Base-by-base conservation (phyloP, 92 coral and sea anemone genomes). In the Actinostola sp. region DNA sequence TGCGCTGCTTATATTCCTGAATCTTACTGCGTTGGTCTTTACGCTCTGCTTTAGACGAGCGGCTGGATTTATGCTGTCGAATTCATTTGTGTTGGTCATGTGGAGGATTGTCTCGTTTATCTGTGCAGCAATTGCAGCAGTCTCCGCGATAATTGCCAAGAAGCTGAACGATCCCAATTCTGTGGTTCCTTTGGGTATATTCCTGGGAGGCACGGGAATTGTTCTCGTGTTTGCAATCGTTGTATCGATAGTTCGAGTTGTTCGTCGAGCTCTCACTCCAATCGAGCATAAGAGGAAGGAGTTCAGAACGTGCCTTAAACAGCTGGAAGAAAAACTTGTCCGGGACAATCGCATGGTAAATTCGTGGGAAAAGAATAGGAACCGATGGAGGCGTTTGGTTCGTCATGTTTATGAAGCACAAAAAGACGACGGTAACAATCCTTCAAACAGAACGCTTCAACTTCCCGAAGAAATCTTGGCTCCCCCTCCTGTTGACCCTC, bases 301-400 rank as follows among this genome's bases (percentile, higher is more conserved):
- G 57, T 94, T 92, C 76, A 84, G 98, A 30, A 63, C 79, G 15
- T 53, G 75, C 7, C 52, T 94, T 17, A 75, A 77, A 63, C 64
- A 76, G 24, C 79, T 94, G 30, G 96, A 92, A 71, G 67, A 82
- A 43, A 83, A 72, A 63, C 79, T 94, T 48, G 61, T 73, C 17
- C 65, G 63, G n/a, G 92, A 86, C 53, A 79, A 85, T 48, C 73
- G 70, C 53, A 86, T 88, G 90, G 89, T 88, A 52, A 84, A 80
- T 44, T 94, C 98, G 39, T 94, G 98, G 98, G 54, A 87, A 36
- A 80, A 85, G 61, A 74, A 76, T 31, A 74, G 91, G 73, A 78
- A 76, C 33, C 88, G 87, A 33, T 94, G 98, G 98, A 84, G 66
- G 58, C 79, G 98, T 76, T 84, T 94, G 70, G 97, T 88, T 50